Conservation (phyloP, 2,888 invertebrate genomes). For the Torymus texanus region DNA sequence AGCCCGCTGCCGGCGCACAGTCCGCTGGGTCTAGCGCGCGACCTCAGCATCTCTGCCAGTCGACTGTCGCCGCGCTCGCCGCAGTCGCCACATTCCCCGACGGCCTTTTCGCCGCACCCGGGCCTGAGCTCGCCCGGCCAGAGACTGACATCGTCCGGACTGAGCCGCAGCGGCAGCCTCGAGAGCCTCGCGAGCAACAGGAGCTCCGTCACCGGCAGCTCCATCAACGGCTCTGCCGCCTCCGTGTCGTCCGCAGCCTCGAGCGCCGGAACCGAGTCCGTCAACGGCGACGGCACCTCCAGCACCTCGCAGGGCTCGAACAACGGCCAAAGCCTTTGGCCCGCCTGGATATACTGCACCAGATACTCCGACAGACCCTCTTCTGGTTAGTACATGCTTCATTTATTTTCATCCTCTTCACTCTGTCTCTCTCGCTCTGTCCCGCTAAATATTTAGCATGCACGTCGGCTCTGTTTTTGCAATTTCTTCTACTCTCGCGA, state of each 20-base stretch:
- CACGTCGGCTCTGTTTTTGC: no score
- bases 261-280: constrained; percentile 63
- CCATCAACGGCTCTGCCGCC: constrained; percentile 68
- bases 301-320: constrained; percentile 60
- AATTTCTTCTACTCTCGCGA: no score
- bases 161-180: constrained; percentile 72
- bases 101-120: constrained; percentile 60
- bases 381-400: constrained; percentile 81
- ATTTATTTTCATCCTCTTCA: neutral
- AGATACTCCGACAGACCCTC: constrained; percentile 94
- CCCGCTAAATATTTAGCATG: no score
- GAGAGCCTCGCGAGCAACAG: constrained; percentile 72
- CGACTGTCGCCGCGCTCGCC: constrained; percentile 65
- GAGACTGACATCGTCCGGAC: constrained; percentile 60
- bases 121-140: constrained; percentile 67
- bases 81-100: neutral
- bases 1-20: constrained; percentile 60
- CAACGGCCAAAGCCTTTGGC: constrained; percentile 82
- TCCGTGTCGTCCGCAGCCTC: constrained; percentile 68
- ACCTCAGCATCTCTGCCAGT: constrained; percentile 63
- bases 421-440: neutral
- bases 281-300: constrained; percentile 68
- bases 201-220: constrained; percentile 71
- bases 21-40: constrained; percentile 61
- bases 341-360: constrained; percentile 99